phyloP scores from a whole-genome alignment of 2,797 vertebrate species.

The Scomberomorus guttatus region DNA sequence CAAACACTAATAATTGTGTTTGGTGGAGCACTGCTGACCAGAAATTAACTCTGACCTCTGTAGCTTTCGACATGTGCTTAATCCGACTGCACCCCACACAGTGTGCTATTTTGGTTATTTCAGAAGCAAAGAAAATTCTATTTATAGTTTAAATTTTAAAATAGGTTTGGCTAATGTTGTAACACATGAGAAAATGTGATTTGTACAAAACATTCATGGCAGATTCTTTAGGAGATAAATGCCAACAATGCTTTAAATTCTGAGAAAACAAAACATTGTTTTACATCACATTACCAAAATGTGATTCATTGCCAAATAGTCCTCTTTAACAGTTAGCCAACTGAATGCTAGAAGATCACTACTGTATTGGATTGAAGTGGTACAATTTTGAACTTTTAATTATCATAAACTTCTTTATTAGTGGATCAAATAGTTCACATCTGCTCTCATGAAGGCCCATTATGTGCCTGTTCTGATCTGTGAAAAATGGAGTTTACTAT shows the following conservation, averaged over 20 bases:
- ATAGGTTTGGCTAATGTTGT: too few species aligned
- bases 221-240: too few species aligned
- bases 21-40: neutral
- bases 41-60: neutral
- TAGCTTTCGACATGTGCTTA: neutral
- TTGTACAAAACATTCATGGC: too few species aligned
- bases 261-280: too few species aligned
- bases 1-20: neutral
- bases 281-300: too few species aligned
- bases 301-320: too few species aligned
- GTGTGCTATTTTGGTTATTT: neutral
- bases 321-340: too few species aligned
- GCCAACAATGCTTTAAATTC: too few species aligned
- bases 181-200: too few species aligned
- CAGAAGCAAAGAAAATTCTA: neutral
- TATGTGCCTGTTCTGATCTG: neutral
- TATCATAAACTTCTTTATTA: neutral
- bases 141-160: too few species aligned
- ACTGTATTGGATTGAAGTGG: neutral
- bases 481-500: neutral
- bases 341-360: neutral
- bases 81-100: neutral
- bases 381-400: neutral
- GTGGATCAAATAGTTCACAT: slow-evolving; percentile 11
- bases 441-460: neutral